These are phyloP conservation scores for Drosophila biarmipes DNA, from an alignment of 1,140 invertebrate species.

Conservation along the genomic window DNA sequence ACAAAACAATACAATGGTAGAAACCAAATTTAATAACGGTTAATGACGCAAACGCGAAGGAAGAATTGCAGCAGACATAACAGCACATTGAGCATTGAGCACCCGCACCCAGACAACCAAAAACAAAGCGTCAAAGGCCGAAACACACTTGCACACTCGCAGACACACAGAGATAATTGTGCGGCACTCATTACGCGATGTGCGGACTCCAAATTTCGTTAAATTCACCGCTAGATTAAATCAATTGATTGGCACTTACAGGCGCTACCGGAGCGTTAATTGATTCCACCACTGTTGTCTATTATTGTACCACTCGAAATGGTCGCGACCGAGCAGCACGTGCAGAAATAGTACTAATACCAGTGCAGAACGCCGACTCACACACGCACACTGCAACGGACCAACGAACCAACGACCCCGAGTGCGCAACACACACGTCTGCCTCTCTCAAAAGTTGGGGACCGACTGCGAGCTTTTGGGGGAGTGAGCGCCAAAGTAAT, in stretches of 20 bases:
- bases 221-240: constrained; percentile 11
- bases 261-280: constrained; percentile 26
- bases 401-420: constrained; percentile 10
- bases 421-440: constrained; percentile 7
- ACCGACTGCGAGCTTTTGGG: constrained; percentile 10
- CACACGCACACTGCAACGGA: background rate
- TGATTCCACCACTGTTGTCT: constrained; percentile 1
- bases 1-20: constrained; percentile 22
- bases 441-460: background rate
- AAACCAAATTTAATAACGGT: constrained; percentile 48
- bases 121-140: constrained; percentile 20
- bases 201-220: background rate
- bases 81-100: constrained; percentile 7
- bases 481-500: constrained; percentile 11
- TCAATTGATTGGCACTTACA: constrained; percentile 27
- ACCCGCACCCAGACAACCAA: background rate
- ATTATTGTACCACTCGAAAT: constrained; percentile 12
- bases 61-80: constrained; percentile 25
- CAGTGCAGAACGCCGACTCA: background rate
- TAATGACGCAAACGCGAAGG: constrained; percentile 47
- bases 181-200: constrained; percentile 31
- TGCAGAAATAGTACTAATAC: constrained; percentile 30
- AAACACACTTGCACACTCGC: background rate
- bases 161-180: constrained; percentile 15
- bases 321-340: constrained; percentile 17